A percentile compares a stretch with the other conserved stretches of the same genome.
These are phyloP conservation scores for Pterophyllum scalare DNA, from an alignment of 2,113 vertebrate species.

Conservation along the genomic window DNA sequence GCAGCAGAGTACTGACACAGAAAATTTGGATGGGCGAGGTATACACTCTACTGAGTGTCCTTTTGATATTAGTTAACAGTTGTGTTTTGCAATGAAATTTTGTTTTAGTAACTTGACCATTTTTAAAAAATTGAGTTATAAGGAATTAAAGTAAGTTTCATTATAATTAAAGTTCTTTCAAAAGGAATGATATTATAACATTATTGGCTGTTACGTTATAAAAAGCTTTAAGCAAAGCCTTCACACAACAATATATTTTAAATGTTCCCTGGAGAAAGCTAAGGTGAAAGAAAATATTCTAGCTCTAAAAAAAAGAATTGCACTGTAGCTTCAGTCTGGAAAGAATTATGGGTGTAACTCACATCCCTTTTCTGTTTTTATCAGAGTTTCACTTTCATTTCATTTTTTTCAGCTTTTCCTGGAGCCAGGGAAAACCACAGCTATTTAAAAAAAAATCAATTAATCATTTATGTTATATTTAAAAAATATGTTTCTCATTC, in stretches of 20 bases:
- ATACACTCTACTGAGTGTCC: too few species aligned
- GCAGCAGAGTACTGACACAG: too few species aligned
- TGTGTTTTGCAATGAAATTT: too few species aligned
- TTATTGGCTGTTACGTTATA: background rate
- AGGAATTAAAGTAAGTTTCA: too few species aligned
- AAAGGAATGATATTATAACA: background rate
- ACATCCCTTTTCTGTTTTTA: background rate
- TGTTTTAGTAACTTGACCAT: too few species aligned
- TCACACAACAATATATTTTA: background rate
- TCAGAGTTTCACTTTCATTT: background rate
- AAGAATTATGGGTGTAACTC: background rate
- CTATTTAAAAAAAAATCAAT: background rate
- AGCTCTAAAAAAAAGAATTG: background rate
- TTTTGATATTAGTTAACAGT: too few species aligned
- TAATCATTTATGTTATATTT: background rate
- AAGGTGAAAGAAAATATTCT: fast-evolving
- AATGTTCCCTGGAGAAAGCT: fast-evolving
- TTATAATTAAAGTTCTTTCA: too few species aligned
- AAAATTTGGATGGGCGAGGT: too few species aligned
- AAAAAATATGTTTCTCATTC: background rate
- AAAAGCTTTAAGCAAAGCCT: background rate
- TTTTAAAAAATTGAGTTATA: too few species aligned
- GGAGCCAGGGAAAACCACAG: background rate
- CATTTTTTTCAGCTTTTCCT: background rate
- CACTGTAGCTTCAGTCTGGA: too few species aligned